Evolutionary conservation across 2,888 invertebrate species (phyloP).

Genomic region (Mesodorylaimus sp.): DNA sequence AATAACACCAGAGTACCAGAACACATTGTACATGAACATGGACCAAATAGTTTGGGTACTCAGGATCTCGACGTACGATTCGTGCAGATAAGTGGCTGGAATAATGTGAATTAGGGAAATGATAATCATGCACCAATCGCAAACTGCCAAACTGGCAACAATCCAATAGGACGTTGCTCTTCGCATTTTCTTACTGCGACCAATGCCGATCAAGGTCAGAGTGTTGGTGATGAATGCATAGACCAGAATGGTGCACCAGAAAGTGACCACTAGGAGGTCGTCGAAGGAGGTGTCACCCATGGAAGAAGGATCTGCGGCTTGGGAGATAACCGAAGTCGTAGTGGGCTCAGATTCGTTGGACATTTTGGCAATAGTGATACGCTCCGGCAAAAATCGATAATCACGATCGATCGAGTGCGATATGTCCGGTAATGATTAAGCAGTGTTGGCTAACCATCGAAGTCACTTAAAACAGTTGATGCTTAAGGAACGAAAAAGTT

Average conservation of each 20-base stretch:
- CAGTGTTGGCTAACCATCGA: no score
- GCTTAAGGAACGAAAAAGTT: no score
- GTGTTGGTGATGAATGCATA: slow-evolving; percentile 23
- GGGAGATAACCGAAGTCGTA: no score
- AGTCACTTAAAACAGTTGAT: no score
- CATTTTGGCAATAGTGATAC: no score
- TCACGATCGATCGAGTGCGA: no score
- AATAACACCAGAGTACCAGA: slow-evolving; percentile 27
- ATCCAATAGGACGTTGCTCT: slow-evolving; percentile 20
- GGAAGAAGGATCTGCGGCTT: no score
- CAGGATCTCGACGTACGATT: slow-evolving; percentile 10
- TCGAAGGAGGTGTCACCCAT: no score
- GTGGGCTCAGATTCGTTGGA: no score
- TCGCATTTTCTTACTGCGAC: slow-evolving; percentile 4
- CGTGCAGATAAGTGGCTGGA: slow-evolving; percentile 23
- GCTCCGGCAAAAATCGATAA: no score
- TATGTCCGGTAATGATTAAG: no score
- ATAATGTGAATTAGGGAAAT: slow-evolving; percentile 21
- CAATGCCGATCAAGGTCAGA: slow-evolving; percentile 15
- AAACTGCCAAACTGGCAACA: slow-evolving; percentile 22
- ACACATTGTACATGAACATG: slow-evolving; percentile 25
- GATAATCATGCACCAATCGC: slow-evolving; percentile 23
- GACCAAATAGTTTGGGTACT: no score
- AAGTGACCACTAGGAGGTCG: slow-evolving; percentile 21
- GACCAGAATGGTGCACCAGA: slow-evolving; percentile 20